Conservation (phyloP, 2,797 vertebrate genomes). For the Schizothorax lantsangensis region DNA sequence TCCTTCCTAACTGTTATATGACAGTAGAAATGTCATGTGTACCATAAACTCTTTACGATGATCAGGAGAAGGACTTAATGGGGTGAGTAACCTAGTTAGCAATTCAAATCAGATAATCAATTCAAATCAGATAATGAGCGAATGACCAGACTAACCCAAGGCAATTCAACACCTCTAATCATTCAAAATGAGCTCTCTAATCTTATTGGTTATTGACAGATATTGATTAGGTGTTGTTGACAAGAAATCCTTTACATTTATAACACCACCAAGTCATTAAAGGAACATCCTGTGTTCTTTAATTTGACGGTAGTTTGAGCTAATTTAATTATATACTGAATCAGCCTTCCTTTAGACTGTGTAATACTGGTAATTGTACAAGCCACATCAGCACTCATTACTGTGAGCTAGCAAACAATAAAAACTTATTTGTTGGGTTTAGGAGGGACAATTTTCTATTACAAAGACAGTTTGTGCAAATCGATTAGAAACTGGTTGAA, state of each 20-base stretch:
- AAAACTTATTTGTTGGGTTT: not conserved
- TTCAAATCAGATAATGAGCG: conserved; percentile 17
- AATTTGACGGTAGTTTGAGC: not conserved
- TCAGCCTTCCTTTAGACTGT: conserved; percentile 9
- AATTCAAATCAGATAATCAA: conserved; percentile 23
- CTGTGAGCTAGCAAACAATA: conserved; percentile 1
- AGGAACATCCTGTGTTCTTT: conserved; percentile 1
- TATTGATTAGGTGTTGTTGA: conserved; percentile 28
- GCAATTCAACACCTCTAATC: conserved; percentile 6
- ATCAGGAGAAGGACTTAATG: not conserved
- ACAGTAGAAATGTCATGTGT: not conserved
- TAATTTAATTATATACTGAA: conserved; percentile 2
- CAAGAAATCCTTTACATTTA: not conserved
- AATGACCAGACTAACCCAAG: not conserved
- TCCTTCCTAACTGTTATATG: not conserved
- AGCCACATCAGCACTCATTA: conserved; percentile 24
- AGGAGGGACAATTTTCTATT: not conserved
- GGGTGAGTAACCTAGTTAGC: not conserved
- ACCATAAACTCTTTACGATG: not conserved
- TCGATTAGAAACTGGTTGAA: not conserved
- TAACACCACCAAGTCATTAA: conserved; percentile 6
- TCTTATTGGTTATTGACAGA: conserved; percentile 18
- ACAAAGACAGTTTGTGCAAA: not conserved
- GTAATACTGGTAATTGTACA: not conserved
- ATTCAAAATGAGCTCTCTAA: conserved; percentile 4